Conservation (phyloP, 2,113 vertebrate genomes). For the Echinops telfairi region DNA sequence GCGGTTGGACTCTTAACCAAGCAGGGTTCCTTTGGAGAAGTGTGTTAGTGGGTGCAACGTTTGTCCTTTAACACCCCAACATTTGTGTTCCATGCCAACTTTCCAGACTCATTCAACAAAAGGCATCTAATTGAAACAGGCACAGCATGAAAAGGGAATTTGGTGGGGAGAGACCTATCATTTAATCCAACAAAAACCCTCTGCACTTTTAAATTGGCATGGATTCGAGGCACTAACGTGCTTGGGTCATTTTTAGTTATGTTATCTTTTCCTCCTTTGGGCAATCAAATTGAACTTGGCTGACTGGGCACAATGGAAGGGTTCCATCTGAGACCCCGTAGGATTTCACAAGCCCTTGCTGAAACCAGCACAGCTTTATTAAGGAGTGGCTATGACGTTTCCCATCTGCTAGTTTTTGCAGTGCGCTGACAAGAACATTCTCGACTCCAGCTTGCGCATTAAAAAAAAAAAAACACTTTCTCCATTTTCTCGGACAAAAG, state of each 20-base stretch:
- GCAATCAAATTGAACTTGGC: conserved; percentile 53
- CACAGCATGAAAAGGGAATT: conserved; percentile 28
- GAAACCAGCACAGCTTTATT: conserved; percentile 72
- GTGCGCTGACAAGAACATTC: conserved; percentile 71
- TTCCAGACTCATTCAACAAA: conserved; percentile 57
- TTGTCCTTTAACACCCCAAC: conserved; percentile 54
- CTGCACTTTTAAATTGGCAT: conserved; percentile 62
- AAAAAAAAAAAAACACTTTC: neutral
- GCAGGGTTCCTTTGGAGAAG: neutral
- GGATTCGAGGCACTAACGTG: conserved; percentile 5
- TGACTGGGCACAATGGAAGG: neutral
- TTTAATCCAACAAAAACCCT: conserved; percentile 68
- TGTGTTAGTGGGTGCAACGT: conserved; percentile 41
- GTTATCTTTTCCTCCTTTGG: conserved; percentile 35
- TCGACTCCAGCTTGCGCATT: conserved; percentile 32
- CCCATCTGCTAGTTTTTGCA: conserved; percentile 70
- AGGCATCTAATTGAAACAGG: conserved; percentile 70
- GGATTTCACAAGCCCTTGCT: conserved; percentile 68
- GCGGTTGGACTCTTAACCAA: neutral
- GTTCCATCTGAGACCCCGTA: conserved; percentile 3
- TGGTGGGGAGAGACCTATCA: conserved; percentile 58
- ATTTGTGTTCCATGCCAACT: conserved; percentile 18
- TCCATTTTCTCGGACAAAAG: conserved; percentile 30
- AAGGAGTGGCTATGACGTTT: conserved; percentile 50
- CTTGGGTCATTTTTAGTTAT: conserved; percentile 57